A percentile compares a stretch with the other conserved stretches of the same genome.
Conservation (phyloP, 1,140 invertebrate genomes). For the Bombus superbus region DNA sequence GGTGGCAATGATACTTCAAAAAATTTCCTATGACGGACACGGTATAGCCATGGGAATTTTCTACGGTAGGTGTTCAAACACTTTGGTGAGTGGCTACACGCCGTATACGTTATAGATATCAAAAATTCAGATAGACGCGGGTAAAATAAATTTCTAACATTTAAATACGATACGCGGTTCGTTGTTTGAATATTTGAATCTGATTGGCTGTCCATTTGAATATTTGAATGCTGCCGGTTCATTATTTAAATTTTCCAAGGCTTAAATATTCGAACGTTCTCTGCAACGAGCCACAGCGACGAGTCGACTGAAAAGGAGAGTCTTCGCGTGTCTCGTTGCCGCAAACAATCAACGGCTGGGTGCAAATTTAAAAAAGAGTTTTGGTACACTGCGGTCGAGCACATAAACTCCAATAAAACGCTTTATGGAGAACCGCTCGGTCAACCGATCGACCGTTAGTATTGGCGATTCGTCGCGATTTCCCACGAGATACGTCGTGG, state of each 20-base stretch:
- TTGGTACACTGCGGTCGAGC: conserved; percentile 28
- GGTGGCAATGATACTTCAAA: too few species aligned
- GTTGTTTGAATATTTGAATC: not conserved
- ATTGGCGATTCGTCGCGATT: conserved; percentile 63
- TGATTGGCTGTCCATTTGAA: not conserved
- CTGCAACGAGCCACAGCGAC: too few species aligned
- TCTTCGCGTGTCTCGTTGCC: conserved; percentile 10
- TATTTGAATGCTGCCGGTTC: not conserved
- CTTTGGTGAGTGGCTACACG: too few species aligned
- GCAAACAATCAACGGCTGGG: not conserved
- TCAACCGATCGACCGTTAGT: conserved; percentile 42
- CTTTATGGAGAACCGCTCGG: conserved; percentile 48
- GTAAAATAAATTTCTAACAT: not conserved
- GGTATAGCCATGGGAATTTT: too few species aligned
- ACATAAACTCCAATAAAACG: conserved; percentile 59
- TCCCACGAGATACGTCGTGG: conserved; percentile 55
- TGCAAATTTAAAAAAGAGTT: conserved; percentile 47
- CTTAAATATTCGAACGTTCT: conserved; percentile 1
- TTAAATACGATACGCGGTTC: not conserved
- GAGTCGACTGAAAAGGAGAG: not conserved
- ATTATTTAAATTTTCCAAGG: not conserved
- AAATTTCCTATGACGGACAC: too few species aligned
- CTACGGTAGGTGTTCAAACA: too few species aligned
- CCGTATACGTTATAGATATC: too few species aligned
- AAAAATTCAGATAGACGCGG: too few species aligned